phyloP scores from a whole-genome alignment of 2,113 vertebrate genomes.

The Menidia beryllina region DNA sequence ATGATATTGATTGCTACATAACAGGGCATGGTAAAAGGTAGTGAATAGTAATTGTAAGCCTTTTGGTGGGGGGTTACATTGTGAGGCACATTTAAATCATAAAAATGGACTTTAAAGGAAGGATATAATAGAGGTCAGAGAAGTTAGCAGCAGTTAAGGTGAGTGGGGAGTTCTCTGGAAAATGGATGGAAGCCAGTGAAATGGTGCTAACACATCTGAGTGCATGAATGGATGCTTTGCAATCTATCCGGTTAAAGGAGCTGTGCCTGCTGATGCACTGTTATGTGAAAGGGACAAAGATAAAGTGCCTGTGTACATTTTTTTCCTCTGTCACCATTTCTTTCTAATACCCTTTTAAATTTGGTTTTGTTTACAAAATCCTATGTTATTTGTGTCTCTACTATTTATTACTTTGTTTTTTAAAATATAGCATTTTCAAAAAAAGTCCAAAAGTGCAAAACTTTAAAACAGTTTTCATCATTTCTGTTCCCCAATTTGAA shows the following conservation, averaged over 20 bases:
- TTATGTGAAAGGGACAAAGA: constrained; percentile 58
- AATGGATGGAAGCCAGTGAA: constrained; percentile 1
- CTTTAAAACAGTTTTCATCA: not conserved
- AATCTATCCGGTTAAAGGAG: constrained; percentile 62
- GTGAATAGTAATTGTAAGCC: constrained; percentile 44
- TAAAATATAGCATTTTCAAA: not conserved
- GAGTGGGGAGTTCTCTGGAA: not conserved
- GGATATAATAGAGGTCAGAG: not conserved
- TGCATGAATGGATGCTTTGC: constrained; percentile 58
- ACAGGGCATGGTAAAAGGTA: constrained; percentile 26
- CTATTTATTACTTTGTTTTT: not conserved
- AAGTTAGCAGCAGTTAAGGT: not conserved
- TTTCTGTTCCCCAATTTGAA: not conserved
- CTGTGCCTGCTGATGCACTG: constrained; percentile 28
- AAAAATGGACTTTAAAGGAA: not conserved
- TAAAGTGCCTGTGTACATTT: constrained; percentile 26
- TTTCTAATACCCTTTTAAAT: not conserved
- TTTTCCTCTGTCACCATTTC: constrained; percentile 21
- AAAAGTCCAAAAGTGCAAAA: not conserved
- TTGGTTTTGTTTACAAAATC: not conserved
- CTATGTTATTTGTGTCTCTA: too few species aligned
- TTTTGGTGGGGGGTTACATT: constrained; percentile 55
- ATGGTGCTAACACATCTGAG: not conserved
- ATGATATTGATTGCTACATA: constrained; percentile 55
- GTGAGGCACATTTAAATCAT: constrained; percentile 46